Evolutionary conservation across 2,113 vertebrate species (phyloP).

Genomic region (Leptosomus discolor): DNA sequence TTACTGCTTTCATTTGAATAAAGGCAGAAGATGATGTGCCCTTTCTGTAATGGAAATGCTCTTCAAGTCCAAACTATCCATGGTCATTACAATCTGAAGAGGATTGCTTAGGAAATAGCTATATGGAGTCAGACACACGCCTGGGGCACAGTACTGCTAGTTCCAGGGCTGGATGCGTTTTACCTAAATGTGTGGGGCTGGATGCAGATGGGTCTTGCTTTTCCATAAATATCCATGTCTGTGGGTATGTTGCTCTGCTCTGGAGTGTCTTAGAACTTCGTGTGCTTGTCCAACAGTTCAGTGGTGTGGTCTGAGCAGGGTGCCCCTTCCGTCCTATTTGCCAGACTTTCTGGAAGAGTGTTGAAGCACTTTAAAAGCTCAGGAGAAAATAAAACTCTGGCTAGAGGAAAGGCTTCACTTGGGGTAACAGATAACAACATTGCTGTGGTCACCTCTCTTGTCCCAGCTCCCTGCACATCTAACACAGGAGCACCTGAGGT

Average conservation of each 20-base stretch:
- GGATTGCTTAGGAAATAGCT: slow-evolving; percentile 8
- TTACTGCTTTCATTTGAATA: slow-evolving; percentile 52
- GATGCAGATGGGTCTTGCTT: not conserved
- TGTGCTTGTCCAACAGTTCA: not conserved
- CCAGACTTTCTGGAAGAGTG: not conserved
- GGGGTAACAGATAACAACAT: not conserved
- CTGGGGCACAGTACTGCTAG: not conserved
- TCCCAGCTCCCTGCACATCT: not conserved
- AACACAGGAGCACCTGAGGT: not conserved
- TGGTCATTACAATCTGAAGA: slow-evolving; percentile 36
- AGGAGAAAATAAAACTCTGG: not conserved
- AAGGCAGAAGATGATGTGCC: slow-evolving; percentile 32
- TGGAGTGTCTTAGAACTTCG: not conserved
- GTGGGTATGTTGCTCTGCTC: not conserved
- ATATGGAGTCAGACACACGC: not conserved
- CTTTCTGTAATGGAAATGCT: slow-evolving; percentile 52
- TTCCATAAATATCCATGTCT: not conserved
- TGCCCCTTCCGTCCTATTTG: not conserved
- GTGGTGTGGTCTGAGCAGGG: not conserved
- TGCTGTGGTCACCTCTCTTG: not conserved
- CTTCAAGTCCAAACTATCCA: slow-evolving; percentile 23
- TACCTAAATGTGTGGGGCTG: not conserved
- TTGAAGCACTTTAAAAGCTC: not conserved
- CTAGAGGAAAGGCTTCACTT: not conserved
- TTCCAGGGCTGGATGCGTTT: fast-evolving